Base-by-base conservation (phyloP, 2,888 invertebrate species). In the Tetragonula carbonaria region DNA sequence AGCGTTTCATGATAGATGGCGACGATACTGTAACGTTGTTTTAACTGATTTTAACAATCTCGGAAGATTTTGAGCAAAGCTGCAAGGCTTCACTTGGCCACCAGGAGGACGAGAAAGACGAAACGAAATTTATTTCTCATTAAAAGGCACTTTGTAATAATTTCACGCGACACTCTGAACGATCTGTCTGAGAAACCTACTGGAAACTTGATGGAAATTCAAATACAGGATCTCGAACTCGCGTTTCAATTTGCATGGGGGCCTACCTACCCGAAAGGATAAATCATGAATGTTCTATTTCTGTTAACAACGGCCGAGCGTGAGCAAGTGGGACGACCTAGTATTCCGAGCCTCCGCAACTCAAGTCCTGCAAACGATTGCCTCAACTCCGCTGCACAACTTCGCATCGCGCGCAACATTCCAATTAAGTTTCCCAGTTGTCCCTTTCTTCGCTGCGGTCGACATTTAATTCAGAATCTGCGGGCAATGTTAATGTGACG, bases 261-360 rank as follows among this genome's bases (percentile, higher is more conserved):
- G 73, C 73, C 81, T 68, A 73, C 62, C 18, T 53, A 55, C 53
- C 53, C 28, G 65, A 80, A 74, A 59, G 80, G 80, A 80, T 82
- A 82, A 82, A 74, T 74, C 80, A 66, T 71, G 80, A 71, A 80
- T 74, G 74, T 80, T 71, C 80, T 74, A 80, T 82, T 82, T 74
- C 82, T 80, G 74, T 80, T 59, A 82, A 82, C 82, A 82, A 74
- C 74, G 74, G 79, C 21, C 62, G 68, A 57, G 71, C 57, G 50
- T 62, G 70, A 71, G 80, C 80, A 80, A 82, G 59, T 80, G 71
- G 82, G 59, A 71, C 82, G 74, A 74, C 59, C 82, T 59, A 65
- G 59, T 66, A 74, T 50, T 23, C 65, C 13, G 50, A 53, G 57
- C 38, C 57, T 33, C 21, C 28, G 28, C 62, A 50, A 18, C 45